These are phyloP conservation scores for Epinotia demarniana DNA, from an alignment of 2,888 invertebrate species.

Conservation along the genomic window DNA sequence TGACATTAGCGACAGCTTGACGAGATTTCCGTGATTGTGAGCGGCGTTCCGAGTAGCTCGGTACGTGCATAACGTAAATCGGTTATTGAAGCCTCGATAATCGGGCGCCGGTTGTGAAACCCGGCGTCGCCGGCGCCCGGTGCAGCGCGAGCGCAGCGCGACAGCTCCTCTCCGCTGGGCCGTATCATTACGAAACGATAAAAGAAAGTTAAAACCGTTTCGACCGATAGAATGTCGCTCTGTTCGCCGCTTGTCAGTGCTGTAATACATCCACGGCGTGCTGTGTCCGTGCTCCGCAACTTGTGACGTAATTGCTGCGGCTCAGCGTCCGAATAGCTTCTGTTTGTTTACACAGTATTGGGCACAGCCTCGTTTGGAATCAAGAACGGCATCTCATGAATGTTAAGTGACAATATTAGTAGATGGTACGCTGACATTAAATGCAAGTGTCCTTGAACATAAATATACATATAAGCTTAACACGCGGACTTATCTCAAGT, in stretches of 20 bases:
- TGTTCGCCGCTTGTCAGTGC: slow-evolving; percentile 56
- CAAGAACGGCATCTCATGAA: slow-evolving; percentile 55
- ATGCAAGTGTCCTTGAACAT: slow-evolving; percentile 42
- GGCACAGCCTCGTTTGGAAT: slow-evolving; percentile 54
- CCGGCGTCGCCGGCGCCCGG: slow-evolving; percentile 54
- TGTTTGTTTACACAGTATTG: slow-evolving; percentile 60
- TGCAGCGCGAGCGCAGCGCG: slow-evolving; percentile 55
- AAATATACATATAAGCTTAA: slow-evolving; percentile 7
- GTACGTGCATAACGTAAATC: slow-evolving; percentile 46
- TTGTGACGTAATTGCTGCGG: slow-evolving; percentile 60
- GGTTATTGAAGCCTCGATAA: slow-evolving; percentile 57
- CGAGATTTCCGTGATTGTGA: slow-evolving; percentile 38
- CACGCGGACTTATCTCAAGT: slow-evolving; percentile 6
- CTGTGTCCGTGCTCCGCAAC: slow-evolving; percentile 59
- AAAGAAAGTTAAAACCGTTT: slow-evolving; percentile 76
- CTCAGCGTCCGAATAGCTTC: slow-evolving; percentile 56
- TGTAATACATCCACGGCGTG: slow-evolving; percentile 58
- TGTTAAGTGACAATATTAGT: slow-evolving; percentile 48
- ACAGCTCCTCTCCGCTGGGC: slow-evolving; percentile 69
- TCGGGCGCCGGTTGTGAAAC: slow-evolving; percentile 58
- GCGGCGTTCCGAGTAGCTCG: slow-evolving; percentile 37
- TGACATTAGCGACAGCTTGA: slow-evolving; percentile 18
- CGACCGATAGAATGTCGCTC: slow-evolving; percentile 69
- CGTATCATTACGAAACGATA: slow-evolving; percentile 79
- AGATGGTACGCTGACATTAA: slow-evolving; percentile 41